A percentile compares a stretch with the other conserved stretches of the same genome.
phyloP scores from a whole-genome alignment of 1,140 invertebrate genomes.

The Galleria mellonella region DNA sequence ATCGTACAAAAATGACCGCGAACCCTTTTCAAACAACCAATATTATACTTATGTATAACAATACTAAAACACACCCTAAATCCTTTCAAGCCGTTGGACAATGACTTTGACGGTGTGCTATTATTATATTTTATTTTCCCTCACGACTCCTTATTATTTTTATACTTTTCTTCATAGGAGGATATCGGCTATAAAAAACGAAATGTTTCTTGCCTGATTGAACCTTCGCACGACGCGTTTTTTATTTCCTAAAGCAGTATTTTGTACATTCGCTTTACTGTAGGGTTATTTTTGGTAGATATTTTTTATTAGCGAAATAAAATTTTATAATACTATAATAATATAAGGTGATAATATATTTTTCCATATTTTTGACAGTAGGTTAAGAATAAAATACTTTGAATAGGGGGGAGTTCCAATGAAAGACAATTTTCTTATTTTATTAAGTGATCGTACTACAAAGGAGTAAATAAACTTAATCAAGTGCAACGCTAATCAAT shows the following conservation, averaged over 20 bases:
- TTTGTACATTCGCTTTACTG: background rate
- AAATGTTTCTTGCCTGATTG: slow-evolving; percentile 63
- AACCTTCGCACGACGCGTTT: slow-evolving; percentile 36
- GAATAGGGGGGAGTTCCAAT: no score
- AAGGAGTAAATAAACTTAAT: no score
- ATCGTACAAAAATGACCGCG: slow-evolving; percentile 40
- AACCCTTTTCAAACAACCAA: slow-evolving; percentile 28
- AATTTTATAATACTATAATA: no score
- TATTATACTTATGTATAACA: slow-evolving; percentile 19
- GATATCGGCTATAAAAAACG: slow-evolving; percentile 63
- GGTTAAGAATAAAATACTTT: slow-evolving; percentile 3
- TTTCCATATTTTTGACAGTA: background rate
- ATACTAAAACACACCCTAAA: slow-evolving; percentile 43
- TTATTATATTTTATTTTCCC: slow-evolving; percentile 65
- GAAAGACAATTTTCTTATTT: background rate
- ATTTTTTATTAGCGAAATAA: background rate
- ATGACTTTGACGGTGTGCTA: slow-evolving; percentile 34
- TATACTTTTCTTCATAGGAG: slow-evolving; percentile 59
- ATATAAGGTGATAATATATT: slow-evolving; percentile 3
- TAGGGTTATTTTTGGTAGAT: background rate
- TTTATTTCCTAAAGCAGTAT: slow-evolving; percentile 17
- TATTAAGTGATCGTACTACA: no score
- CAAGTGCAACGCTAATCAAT: no score
- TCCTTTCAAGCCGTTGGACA: slow-evolving; percentile 43
- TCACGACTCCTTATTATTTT: slow-evolving; percentile 62